Conservation (phyloP, 2,888 invertebrate genomes). For the Morinoia aosen region DNA sequence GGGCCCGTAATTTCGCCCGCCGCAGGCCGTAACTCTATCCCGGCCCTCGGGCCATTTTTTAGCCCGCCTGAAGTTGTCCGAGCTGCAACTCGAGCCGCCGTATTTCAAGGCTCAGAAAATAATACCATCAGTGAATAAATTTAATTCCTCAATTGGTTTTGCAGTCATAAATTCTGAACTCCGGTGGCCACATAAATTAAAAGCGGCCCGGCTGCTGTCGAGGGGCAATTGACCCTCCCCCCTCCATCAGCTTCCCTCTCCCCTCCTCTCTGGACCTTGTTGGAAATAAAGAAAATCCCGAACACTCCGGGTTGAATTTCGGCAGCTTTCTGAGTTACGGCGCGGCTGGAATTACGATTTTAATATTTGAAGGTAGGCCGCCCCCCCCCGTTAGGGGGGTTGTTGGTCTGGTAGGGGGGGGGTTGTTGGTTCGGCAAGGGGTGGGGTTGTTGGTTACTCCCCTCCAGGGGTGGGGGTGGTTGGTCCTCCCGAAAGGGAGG, state of each 20-base stretch:
- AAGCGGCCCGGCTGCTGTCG: not conserved
- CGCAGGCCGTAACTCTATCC: not conserved
- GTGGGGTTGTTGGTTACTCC: not conserved
- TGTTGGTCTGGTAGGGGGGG: not conserved
- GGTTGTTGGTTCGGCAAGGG: too few species aligned
- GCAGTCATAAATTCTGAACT: conserved; percentile 31
- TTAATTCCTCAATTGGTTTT: conserved; percentile 47
- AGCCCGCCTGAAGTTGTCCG: not conserved
- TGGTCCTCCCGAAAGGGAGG: too few species aligned
- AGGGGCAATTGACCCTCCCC: too few species aligned
- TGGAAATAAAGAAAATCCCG: not conserved
- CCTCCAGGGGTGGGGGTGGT: too few species aligned
- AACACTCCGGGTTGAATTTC: not conserved
- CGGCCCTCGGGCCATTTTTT: not conserved
- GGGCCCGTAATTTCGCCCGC: not conserved
- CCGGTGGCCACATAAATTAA: conserved; percentile 43
- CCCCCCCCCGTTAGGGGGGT: too few species aligned
- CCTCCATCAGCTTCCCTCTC: not conserved
- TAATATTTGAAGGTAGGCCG: not conserved
- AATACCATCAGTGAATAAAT: conserved; percentile 47
- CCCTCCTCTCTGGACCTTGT: not conserved
- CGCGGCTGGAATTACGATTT: conserved; percentile 12
- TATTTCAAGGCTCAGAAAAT: not conserved
- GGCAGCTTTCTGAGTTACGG: not conserved
- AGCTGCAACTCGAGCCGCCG: not conserved